Base-by-base conservation (phyloP, 2,888 invertebrate species). In the Blomia tropicalis region DNA sequence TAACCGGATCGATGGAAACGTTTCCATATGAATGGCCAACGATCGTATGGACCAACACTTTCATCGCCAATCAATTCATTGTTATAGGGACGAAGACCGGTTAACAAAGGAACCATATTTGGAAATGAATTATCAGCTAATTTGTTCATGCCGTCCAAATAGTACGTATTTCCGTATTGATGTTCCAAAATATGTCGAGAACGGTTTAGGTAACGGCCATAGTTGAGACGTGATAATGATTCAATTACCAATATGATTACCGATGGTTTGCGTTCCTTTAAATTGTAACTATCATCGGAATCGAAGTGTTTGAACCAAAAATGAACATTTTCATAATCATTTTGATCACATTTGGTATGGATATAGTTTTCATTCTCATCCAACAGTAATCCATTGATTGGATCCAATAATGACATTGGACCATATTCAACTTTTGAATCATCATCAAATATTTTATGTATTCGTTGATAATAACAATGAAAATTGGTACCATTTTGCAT, bases 111-210 rank as follows among this genome's bases (percentile, higher is more conserved):
- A 5, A 85, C 80, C 64, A 93, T 73, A 73, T 93, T 93, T 0
- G 90, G 89, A 72, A 86, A 91, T 0, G 92, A 92, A 73, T 92
- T 93, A 73, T 92, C 92, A 2, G 83, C 93, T 7, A 93, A 85
- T 78, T 92, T 93, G 72, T 87, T 90, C 73, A 88, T 91, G 4
- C 92, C 93, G 67, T 83, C 74, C 71, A 93, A 77, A 71, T 88
- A 88, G 59, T 86, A 78, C 30, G 83, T 83, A 7, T 51, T 31
- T 17, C 79, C 78, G 65, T 84, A 75, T n/a, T 68, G 65, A 22
- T 56, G 11, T 64, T 78, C 76, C 59, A 88, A 75, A 67, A 77
- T 80, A 2, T 77, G 72, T 19, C 79, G 74, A 0, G 87, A 86
- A 70, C 78, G 78, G 0, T 84, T 84, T 84, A 91, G 84, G 69